These are phyloP conservation scores for Steinernema scapterisci DNA, from an alignment of 2,888 invertebrate genomes.

Conservation along the genomic window DNA sequence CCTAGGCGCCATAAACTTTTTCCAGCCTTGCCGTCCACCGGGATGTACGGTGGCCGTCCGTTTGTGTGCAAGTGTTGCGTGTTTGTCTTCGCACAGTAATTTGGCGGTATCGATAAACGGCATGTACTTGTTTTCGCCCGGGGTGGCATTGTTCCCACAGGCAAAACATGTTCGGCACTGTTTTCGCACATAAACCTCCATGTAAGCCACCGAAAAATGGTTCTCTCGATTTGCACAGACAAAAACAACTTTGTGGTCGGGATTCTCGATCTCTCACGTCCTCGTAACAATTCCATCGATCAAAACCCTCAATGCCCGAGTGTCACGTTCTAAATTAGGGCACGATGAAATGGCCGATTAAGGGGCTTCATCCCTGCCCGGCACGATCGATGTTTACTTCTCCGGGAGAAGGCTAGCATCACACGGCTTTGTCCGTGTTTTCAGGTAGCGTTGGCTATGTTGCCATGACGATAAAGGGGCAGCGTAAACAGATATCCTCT, in stretches of 20 bases:
- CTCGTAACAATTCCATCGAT: neutral
- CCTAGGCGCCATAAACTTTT: neutral
- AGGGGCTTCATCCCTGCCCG: too few relatives aligned
- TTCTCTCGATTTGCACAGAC: neutral
- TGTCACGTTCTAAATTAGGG: too few relatives aligned
- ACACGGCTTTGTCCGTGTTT: neutral
- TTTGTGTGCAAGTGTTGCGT: neutral
- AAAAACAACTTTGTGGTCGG: neutral
- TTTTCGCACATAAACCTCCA: constrained; percentile 23
- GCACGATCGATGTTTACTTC: too few relatives aligned
- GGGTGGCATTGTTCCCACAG: neutral
- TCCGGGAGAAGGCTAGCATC: too few relatives aligned
- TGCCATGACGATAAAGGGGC: constrained; percentile 3
- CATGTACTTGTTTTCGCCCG: neutral
- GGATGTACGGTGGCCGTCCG: neutral
- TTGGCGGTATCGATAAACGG: constrained; percentile 26
- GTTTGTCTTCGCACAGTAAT: neutral
- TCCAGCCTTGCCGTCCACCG: neutral
- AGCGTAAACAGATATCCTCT: neutral
- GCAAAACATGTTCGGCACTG: constrained; percentile 29
- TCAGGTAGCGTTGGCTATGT: neutral
- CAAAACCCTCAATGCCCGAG: too few relatives aligned
- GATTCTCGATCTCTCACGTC: neutral
- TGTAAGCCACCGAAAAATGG: neutral
- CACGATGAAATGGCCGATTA: too few relatives aligned